Percentiles rank a stretch among this genome's conserved stretches.
Evolutionary conservation across 2,888 invertebrate species (phyloP).

Genomic region (Epinotia bilunana): DNA sequence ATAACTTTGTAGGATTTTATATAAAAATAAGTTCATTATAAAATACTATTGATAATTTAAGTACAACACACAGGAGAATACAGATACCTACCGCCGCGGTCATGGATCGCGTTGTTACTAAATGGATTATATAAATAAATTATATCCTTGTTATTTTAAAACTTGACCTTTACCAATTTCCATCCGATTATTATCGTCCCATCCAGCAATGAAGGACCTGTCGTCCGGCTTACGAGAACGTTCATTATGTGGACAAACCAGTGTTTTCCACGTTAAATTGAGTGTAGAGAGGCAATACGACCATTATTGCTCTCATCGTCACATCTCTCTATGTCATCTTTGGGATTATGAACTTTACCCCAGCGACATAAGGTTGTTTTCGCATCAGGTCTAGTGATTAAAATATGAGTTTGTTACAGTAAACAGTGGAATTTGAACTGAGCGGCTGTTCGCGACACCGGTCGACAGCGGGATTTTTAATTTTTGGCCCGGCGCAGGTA

Average conservation of each 20-base stretch:
- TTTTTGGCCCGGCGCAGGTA: conserved; percentile 68
- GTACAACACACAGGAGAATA: background rate
- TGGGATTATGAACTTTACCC: background rate
- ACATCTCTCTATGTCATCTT: background rate
- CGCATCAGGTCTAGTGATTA: background rate
- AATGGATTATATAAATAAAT: conserved; percentile 8
- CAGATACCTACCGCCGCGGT: background rate
- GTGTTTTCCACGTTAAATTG: conserved; percentile 81
- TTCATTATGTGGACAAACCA: conserved; percentile 80
- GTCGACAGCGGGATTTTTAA: conserved; percentile 73
- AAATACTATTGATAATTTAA: background rate
- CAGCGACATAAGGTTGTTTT: background rate
- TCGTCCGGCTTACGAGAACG: conserved; percentile 57
- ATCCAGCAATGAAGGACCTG: conserved; percentile 57
- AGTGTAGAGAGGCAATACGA: conserved; percentile 74
- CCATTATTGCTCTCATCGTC: background rate
- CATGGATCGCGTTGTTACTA: background rate
- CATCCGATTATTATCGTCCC: conserved; percentile 19
- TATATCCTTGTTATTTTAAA: conserved; percentile 16
- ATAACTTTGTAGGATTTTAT: too few species aligned
- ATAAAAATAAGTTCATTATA: too few species aligned
- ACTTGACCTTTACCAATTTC: conserved; percentile 38
- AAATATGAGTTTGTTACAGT: background rate
- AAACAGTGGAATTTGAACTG: conserved; percentile 62
- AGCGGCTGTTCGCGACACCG: conserved; percentile 76